These are phyloP conservation scores for Taenioides sp. DNA, from an alignment of 2,797 vertebrate genomes.

Conservation along the genomic window DNA sequence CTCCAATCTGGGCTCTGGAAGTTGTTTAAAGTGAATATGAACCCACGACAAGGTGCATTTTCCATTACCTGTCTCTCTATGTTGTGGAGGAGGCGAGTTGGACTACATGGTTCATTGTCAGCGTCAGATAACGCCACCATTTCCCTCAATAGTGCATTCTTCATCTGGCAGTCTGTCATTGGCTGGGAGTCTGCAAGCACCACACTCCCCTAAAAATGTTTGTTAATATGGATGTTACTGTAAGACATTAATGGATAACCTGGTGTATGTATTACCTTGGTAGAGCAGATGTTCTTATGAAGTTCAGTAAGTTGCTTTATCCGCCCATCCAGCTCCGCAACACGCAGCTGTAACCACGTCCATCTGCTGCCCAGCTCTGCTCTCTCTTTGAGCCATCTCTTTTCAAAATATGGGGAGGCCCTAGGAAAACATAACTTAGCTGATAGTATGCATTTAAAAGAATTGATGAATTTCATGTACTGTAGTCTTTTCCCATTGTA, in stretches of 20 bases:
- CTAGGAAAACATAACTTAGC: slow-evolving; percentile 3
- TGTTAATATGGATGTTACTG: not conserved
- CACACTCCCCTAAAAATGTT: slow-evolving; percentile 79
- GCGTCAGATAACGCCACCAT: slow-evolving; percentile 79
- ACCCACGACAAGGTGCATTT: no score
- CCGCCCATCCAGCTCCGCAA: slow-evolving; percentile 87
- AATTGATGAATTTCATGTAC: not conserved
- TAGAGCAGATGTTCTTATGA: slow-evolving; percentile 83
- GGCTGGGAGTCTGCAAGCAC: slow-evolving; percentile 84
- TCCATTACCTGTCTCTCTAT: slow-evolving; percentile 90
- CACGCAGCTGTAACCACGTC: slow-evolving; percentile 91
- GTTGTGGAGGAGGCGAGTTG: slow-evolving; percentile 88
- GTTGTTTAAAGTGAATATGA: no score
- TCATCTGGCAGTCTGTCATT: slow-evolving; percentile 82
- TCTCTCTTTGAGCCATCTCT: slow-evolving; percentile 86
- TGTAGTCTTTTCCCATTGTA: not conserved
- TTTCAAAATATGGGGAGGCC: slow-evolving; percentile 67
- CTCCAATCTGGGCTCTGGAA: no score
- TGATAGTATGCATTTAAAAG: not conserved
- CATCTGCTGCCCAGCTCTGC: slow-evolving; percentile 90
- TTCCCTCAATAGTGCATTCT: slow-evolving; percentile 80
- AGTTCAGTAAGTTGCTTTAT: slow-evolving; percentile 84
- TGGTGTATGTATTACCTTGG: slow-evolving; percentile 81
- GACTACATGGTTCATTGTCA: slow-evolving; percentile 89
- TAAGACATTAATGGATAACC: slow-evolving; percentile 1